These are phyloP conservation scores for Caranx melampygus DNA, from an alignment of 2,113 vertebrate genomes.

Conservation along the genomic window DNA sequence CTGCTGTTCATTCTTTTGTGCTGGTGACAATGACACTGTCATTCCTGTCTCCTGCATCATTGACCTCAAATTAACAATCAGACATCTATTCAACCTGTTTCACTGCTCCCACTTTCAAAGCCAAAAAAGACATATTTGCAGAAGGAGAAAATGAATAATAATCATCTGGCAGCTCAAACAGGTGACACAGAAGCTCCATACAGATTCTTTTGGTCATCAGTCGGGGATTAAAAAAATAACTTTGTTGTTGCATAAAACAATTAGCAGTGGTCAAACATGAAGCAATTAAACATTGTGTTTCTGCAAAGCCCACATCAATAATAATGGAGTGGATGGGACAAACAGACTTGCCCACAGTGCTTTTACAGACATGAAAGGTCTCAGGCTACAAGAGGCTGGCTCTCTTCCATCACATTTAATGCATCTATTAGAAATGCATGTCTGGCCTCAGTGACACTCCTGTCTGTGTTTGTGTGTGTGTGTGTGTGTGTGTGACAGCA, in stretches of 20 bases:
- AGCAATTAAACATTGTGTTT: neutral
- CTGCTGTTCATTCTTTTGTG: conserved; percentile 35
- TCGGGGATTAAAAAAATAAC: neutral
- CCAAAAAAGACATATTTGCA: conserved; percentile 38
- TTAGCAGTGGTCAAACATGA: conserved; percentile 26
- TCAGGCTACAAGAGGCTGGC: neutral
- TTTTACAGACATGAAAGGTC: conserved; percentile 35
- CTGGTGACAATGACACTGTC: conserved; percentile 43
- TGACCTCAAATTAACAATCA: conserved; percentile 31
- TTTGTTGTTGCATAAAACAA: conserved; percentile 30
- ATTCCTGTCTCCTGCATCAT: conserved; percentile 28
- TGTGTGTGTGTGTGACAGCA: too few relatives aligned
- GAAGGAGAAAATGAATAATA: conserved; percentile 33
- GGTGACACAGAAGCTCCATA: conserved; percentile 9
- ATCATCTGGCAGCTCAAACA: conserved; percentile 8
- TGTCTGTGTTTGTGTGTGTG: neutral
- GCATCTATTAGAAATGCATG: conserved; percentile 4
- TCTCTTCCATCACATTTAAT: neutral
- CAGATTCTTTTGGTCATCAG: neutral
- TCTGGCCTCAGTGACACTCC: neutral
- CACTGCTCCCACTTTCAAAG: conserved; percentile 10
- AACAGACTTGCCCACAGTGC: conserved; percentile 15
- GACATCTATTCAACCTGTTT: conserved; percentile 29
- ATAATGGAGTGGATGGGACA: conserved; percentile 27
- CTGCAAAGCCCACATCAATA: conserved; percentile 8